phyloP scores from a whole-genome alignment of 1,140 invertebrate species.

The Acromyrmex heyeri region DNA sequence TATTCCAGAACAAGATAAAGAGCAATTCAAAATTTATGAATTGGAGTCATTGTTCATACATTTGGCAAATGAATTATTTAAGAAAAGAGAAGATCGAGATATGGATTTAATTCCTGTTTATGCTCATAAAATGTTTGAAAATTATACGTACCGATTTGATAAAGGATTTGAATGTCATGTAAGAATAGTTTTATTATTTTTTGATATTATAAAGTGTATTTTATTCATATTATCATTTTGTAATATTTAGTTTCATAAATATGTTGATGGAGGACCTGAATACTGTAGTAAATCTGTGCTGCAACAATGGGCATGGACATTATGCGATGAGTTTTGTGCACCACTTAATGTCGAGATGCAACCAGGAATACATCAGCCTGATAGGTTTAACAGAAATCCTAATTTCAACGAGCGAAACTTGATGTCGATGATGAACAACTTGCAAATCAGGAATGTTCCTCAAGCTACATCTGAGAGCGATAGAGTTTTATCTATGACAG shows the following conservation, averaged over 20 bases:
- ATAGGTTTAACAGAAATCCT: background rate
- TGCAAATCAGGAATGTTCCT: background rate
- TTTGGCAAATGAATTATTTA: conserved; percentile 83
- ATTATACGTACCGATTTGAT: conserved; percentile 50
- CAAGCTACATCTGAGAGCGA: background rate
- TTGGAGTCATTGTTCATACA: conserved; percentile 86
- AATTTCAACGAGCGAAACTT: too few relatives aligned
- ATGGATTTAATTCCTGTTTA: conserved; percentile 77
- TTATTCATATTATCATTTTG: conserved; percentile 34
- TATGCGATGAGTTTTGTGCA: conserved; percentile 87
- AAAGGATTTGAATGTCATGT: conserved; percentile 86
- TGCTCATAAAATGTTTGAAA: conserved; percentile 83
- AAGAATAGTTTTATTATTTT: conserved; percentile 50
- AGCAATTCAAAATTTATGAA: conserved; percentile 87
- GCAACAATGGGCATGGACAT: conserved; percentile 87
- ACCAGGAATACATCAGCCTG: conserved; percentile 86
- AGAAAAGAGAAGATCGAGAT: background rate
- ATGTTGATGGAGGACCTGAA: conserved; percentile 77
- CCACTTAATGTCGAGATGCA: conserved; percentile 82
- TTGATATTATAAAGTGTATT: conserved; percentile 8
- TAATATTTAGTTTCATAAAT: conserved; percentile 86
- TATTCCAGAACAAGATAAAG: conserved; percentile 63
- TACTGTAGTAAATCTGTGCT: conserved; percentile 87
- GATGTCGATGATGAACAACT: background rate
- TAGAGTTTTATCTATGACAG: conserved; percentile 55